Base-by-base conservation (phyloP, 2,888 invertebrate species). In the Seira sanloemensis region DNA sequence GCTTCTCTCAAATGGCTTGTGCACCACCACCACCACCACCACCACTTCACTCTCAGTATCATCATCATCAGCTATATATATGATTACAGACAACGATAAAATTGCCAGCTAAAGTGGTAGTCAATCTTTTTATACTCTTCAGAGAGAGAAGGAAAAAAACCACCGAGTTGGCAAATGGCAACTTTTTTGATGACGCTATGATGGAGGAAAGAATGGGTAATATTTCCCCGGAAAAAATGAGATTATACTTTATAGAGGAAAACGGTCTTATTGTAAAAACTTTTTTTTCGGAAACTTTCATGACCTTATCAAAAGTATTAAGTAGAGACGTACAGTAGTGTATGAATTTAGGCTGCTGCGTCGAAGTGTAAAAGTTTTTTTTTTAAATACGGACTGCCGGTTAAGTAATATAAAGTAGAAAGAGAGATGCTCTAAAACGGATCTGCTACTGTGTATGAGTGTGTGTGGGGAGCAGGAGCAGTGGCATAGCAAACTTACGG, bases 71-170 rank as follows among this genome's bases (percentile, higher is more conserved):
- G 62, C n/a, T 62, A n/a, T n/a, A n/a, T n/a, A n/a, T n/a, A 62
- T 62, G 62, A 62, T 62, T 62, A 12, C 62, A 62, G 62, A n/a
- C 62, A 23, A 62, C 62, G 62, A 62, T 62, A 62, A 62, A 62
- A 62, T 62, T 62, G 77, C 76, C 25, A 26, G 73, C 76, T 77
- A 76, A 77, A 82, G 77, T 82, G 82, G 67, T 82, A 82, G 82
- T 82, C 82, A 82, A 82, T 82, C 82, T 77, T 76, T 82, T 82
- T 68, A 77, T 82, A 77, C 66, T 72, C 77, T 72, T 72, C 26
- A 21, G 81, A 76, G 75, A 62, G 21, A 50, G 50, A n/a, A n/a
- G n/a, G 7, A 62, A n/a, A 62, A 62, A 62, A 62, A 62, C 62
- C 62, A 21, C 21, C 62, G 23, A 81, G 66, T 83, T 83, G 82